Base-by-base conservation (phyloP, 92 coral and sea anemone species). In the Ricordea florida region DNA sequence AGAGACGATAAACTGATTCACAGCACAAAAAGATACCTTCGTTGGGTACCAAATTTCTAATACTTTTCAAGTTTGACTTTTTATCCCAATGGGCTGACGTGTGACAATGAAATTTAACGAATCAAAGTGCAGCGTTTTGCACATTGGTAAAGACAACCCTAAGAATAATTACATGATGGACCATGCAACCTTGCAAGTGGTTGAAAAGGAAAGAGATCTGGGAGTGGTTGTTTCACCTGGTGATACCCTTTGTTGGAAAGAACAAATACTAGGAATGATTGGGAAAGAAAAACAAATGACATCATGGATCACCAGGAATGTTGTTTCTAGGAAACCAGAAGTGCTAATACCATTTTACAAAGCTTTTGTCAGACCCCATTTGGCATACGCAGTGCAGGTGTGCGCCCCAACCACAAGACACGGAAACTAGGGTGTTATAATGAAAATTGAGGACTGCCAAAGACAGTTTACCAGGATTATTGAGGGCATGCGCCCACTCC, bases 321-420 rank as follows among this genome's bases (percentile, higher is more conserved):
- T 64, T 15, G 29, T 64, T 1, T 64, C 72, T 16, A 50, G 72
- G 2, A 30, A 41, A 2, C 8, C 61, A 4, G 46, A 33, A 4
- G 78, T 53, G 69, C 69, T 70, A 4, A 16, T 49, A 16, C 78
- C 79, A n/a, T 26, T 72, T 33, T 72, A 45, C 28, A 69, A 69
- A 51, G 32, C 63, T n/a, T 4, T 69, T 18, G 38, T 69, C 16
- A 69, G 76, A 25, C 76, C 76, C 28, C 66, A 69, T 28, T 44
- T 69, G 2, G 76, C 47, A 18, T 17, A 69, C 34, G 3, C 27
- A 29, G 76, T 50, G 15, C 76, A 69, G 64, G 76, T 69, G 3
- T 69, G 65, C 60, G 8, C 64, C 10, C 76, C 76, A 0, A 25
- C 13, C 26, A 22, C 32, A n/a, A 28, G 46, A 35, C 5, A 50